Conservation (phyloP, 2,888 invertebrate genomes). For the Protodeltote pygarga region DNA sequence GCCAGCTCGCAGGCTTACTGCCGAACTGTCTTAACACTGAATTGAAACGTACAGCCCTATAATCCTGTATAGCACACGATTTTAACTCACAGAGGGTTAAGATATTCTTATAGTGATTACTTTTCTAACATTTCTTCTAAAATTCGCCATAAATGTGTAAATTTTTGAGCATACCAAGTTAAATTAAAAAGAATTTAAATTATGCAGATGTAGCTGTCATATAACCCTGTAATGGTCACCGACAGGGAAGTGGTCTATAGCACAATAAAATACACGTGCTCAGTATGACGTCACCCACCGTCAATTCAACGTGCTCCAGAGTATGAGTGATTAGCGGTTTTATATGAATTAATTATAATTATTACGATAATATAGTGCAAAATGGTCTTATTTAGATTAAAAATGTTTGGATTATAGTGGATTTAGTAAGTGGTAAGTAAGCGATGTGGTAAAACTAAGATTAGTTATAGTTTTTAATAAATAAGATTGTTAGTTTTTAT, state of each 20-base stretch:
- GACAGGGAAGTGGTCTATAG: conserved; percentile 53
- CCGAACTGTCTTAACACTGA: conserved; percentile 14
- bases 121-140: not conserved
- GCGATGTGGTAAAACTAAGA: not conserved
- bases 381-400: not conserved
- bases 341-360: not conserved
- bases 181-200: too few relatives aligned
- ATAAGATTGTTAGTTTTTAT: not conserved
- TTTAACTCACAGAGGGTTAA: not conserved
- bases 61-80: not conserved
- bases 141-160: too few relatives aligned
- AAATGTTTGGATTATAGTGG: not conserved
- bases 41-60: conserved; percentile 21
- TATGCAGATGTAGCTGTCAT: conserved; percentile 7
- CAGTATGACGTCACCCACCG: conserved; percentile 43
- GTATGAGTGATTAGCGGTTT: conserved; percentile 16
- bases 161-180: too few relatives aligned
- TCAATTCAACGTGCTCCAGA: conserved; percentile 15
- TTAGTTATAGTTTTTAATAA: conserved; percentile 5
- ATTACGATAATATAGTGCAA: not conserved
- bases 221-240: conserved; percentile 24
- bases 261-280: conserved; percentile 49
- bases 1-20: conserved; percentile 8
- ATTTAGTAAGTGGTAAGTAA: not conserved
- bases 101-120: not conserved